These are phyloP conservation scores for Drosophila aldrichi DNA, from an alignment of 2,888 invertebrate genomes.

Conservation along the genomic window DNA sequence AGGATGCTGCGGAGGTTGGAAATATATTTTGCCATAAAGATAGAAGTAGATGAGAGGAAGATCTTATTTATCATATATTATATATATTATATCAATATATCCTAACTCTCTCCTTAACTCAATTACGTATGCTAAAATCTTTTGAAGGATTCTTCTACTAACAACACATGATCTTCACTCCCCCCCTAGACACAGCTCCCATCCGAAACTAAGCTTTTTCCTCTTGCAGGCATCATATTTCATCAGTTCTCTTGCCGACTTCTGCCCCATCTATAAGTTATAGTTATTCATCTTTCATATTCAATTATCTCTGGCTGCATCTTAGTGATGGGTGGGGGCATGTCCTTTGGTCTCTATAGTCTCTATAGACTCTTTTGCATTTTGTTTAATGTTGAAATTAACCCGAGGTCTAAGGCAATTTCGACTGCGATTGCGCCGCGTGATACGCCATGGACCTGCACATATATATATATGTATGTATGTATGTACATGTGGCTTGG, in stretches of 20 bases:
- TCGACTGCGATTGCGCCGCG: conserved; percentile 46
- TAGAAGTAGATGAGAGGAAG: neutral
- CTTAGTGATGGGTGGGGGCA: conserved; percentile 50
- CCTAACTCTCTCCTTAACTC: too few relatives aligned
- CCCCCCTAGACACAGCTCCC: too few relatives aligned
- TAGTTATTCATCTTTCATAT: conserved; percentile 18
- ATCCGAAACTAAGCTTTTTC: neutral
- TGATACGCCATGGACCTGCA: conserved; percentile 59
- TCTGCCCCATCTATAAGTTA: conserved; percentile 1
- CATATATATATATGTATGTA: too few relatives aligned
- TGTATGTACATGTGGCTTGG: conserved; percentile 23
- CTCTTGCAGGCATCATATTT: conserved; percentile 7
- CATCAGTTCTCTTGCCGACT: neutral
- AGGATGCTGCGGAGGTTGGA: neutral
- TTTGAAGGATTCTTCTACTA: neutral
- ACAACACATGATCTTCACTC: neutral
- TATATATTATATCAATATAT: too few relatives aligned
- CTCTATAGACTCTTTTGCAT: conserved; percentile 30
- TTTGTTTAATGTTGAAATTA: conserved; percentile 75
- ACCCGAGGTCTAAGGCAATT: conserved; percentile 60
- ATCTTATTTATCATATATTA: too few relatives aligned
- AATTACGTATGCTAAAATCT: too few relatives aligned
- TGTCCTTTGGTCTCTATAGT: conserved; percentile 42
- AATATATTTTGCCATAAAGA: neutral
- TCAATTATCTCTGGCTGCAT: conserved; percentile 39